Evolutionary conservation across 2,113 vertebrate species (phyloP).

Genomic region (Petrocephalus zakoni): DNA sequence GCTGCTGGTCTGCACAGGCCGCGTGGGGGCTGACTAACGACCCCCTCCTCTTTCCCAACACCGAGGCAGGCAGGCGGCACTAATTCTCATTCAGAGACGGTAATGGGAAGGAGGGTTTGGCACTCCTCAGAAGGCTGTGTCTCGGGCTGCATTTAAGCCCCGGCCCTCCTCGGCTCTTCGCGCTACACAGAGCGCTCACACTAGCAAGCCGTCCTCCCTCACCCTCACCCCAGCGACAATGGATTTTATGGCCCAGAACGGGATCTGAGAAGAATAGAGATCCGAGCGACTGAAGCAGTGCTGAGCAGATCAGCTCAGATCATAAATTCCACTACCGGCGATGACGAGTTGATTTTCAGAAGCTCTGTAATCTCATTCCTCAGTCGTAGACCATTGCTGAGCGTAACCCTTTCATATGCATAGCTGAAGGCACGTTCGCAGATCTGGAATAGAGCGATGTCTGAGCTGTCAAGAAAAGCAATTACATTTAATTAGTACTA

Average conservation of each 20-base stretch:
- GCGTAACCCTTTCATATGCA: not conserved
- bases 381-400: not conserved
- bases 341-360: slow-evolving; percentile 15
- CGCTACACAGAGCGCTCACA: slow-evolving; percentile 32
- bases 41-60: not conserved
- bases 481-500: slow-evolving; percentile 40
- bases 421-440: slow-evolving; percentile 12
- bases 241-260: slow-evolving; percentile 66
- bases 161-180: slow-evolving; percentile 36
- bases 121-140: slow-evolving; percentile 32
- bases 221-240: slow-evolving; percentile 43
- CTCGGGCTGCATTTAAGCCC: slow-evolving; percentile 32
- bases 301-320: slow-evolving; percentile 1
- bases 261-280: slow-evolving; percentile 57
- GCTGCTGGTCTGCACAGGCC: not conserved
- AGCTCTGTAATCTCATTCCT: not conserved
- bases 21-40: not conserved
- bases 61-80: slow-evolving; percentile 23
- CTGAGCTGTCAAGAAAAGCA: slow-evolving; percentile 31
- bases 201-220: slow-evolving; percentile 27
- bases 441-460: slow-evolving; percentile 8
- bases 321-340: slow-evolving; percentile 4
- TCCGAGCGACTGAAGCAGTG: slow-evolving; percentile 13
- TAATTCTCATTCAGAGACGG: slow-evolving; percentile 35
- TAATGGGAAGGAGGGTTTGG: slow-evolving; percentile 28